Evolutionary conservation across 2,797 vertebrate species (phyloP).

Genomic region (Craterocephalus amniculus): DNA sequence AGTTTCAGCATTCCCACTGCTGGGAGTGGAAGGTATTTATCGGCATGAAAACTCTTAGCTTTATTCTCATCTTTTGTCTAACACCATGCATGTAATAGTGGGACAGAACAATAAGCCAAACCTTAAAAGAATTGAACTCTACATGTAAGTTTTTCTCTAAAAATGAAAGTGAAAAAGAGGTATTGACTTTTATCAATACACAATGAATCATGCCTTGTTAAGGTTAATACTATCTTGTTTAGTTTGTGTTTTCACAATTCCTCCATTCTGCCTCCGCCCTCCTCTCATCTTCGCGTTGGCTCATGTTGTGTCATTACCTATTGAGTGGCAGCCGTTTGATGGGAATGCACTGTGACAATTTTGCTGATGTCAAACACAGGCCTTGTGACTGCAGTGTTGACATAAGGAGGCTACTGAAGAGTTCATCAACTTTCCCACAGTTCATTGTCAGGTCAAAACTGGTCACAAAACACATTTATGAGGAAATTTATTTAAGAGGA

Average conservation of each 20-base stretch:
- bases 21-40: not conserved
- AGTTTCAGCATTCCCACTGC: not conserved
- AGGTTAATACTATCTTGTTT: not conserved
- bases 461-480: conserved; percentile 4
- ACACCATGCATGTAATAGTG: not conserved
- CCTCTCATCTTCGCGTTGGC: conserved; percentile 50
- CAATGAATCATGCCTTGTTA: not conserved
- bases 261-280: conserved; percentile 3
- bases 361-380: conserved; percentile 68
- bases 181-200: not conserved
- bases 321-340: conserved; percentile 68
- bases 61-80: conserved; percentile 6
- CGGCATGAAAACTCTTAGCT: not conserved
- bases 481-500: conserved; percentile 15
- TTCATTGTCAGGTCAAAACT: conserved; percentile 45
- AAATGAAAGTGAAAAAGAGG: not conserved
- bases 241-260: not conserved
- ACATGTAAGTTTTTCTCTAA: not conserved
- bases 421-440: conserved; percentile 56
- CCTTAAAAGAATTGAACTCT: not conserved
- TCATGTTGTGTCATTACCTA: conserved; percentile 60
- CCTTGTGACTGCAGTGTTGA: conserved; percentile 59
- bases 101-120: not conserved
- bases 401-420: conserved; percentile 67
- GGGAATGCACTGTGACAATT: conserved; percentile 71